Conservation (phyloP, 1,140 invertebrate species). For the Oncopeltus fasciatus region DNA sequence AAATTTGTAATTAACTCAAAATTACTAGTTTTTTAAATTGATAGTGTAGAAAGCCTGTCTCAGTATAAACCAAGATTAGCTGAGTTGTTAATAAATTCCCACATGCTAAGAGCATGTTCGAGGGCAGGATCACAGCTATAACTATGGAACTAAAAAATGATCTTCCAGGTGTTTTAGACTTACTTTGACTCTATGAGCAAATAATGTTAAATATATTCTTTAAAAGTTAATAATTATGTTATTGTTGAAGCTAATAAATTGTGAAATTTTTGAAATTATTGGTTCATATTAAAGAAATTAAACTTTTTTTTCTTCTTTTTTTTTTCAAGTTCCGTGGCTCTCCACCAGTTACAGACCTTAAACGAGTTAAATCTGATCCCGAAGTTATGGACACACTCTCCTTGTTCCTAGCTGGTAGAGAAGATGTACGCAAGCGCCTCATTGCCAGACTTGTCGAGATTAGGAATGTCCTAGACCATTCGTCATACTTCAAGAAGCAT, state of each 20-base stretch:
- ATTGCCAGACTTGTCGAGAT: slow-evolving; percentile 62
- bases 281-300: too few species aligned
- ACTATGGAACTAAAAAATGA: too few species aligned
- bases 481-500: slow-evolving; percentile 73
- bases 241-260: not conserved
- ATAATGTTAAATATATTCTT: not conserved
- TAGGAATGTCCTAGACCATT: slow-evolving; percentile 61
- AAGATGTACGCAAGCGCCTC: slow-evolving; percentile 50
- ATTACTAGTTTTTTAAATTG: too few species aligned
- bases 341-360: slow-evolving; percentile 57
- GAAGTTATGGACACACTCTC: slow-evolving; percentile 67
- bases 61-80: too few species aligned
- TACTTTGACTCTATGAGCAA: too few species aligned
- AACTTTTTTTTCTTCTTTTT: slow-evolving; percentile 10
- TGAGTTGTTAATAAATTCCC: too few species aligned
- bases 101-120: too few species aligned
- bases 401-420: slow-evolving; percentile 54
- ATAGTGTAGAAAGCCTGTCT: too few species aligned
- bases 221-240: not conserved
- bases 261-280: not conserved
- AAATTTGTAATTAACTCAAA: too few species aligned
- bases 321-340: slow-evolving; percentile 42
- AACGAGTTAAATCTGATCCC: slow-evolving; percentile 56
- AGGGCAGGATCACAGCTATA: too few species aligned
- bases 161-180: too few species aligned